Conservation (phyloP, 2,113 vertebrate species). For the Heptranchias perlo region DNA sequence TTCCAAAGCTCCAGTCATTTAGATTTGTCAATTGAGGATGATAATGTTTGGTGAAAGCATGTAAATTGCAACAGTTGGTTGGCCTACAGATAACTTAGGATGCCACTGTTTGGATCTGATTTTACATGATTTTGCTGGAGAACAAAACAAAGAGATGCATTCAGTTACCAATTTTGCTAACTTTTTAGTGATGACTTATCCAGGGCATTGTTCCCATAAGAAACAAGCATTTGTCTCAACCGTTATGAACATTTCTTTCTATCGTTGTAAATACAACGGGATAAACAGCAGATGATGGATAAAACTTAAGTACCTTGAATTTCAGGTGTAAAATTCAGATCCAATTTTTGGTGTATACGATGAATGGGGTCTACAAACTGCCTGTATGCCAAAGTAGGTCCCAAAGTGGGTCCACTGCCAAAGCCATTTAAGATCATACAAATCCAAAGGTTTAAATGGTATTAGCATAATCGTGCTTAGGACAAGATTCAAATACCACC, state of each 20-base stretch:
- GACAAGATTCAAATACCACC: background rate
- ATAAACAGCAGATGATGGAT: background rate
- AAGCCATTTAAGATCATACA: background rate
- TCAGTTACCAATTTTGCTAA: background rate
- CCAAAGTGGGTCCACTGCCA: background rate
- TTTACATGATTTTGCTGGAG: background rate
- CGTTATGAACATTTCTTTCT: background rate
- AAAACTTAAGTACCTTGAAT: background rate
- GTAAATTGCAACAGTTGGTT: background rate
- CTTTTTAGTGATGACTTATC: background rate
- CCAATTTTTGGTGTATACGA: background rate
- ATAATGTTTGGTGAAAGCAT: background rate
- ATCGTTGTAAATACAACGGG: background rate
- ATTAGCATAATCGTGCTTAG: background rate
- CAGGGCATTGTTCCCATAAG: background rate
- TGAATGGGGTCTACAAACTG: background rate
- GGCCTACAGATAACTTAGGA: background rate
- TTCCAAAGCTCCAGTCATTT: background rate
- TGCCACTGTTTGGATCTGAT: background rate
- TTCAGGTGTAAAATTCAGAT: background rate
- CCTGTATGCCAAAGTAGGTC: too few species aligned
- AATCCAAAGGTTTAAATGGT: background rate
- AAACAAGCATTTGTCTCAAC: background rate
- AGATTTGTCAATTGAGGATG: background rate
- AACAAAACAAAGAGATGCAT: background rate